A percentile compares a stretch with the other conserved stretches of the same genome.
Conservation (phyloP, 2,797 vertebrate genomes). For the Gymnopithys bicolor region DNA sequence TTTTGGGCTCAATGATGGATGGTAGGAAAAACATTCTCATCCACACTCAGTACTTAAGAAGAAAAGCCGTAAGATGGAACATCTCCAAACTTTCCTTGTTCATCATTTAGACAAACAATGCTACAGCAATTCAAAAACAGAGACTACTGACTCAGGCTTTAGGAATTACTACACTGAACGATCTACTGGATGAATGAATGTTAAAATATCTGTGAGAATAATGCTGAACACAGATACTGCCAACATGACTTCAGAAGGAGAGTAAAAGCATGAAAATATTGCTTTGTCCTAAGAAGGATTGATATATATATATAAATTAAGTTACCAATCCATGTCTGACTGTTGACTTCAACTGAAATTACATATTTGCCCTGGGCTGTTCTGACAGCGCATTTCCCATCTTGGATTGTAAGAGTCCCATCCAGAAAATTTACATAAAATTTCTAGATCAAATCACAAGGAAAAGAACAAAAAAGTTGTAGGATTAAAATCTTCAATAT, state of each 20-base stretch:
- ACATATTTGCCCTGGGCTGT: neutral
- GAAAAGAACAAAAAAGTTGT: accelerated
- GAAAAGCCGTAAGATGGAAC: neutral
- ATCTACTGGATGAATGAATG: neutral
- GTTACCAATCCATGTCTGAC: neutral
- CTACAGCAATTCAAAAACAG: neutral
- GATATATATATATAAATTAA: neutral
- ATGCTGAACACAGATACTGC: neutral
- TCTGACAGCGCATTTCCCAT: neutral
- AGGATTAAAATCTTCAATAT: neutral
- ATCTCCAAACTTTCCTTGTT: neutral
- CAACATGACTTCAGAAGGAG: neutral
- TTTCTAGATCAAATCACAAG: neutral
- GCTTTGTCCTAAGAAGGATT: neutral
- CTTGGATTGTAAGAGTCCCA: neutral
- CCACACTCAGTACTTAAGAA: neutral
- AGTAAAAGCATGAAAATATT: neutral
- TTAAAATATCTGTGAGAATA: neutral
- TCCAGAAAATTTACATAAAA: neutral
- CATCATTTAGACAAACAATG: neutral
- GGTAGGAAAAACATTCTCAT: neutral
- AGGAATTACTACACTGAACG: neutral
- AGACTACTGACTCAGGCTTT: neutral
- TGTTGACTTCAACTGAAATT: neutral
- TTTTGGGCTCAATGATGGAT: neutral